Evolutionary conservation across 2,888 invertebrate genomes (phyloP).

Genomic region (Charanyca ferruginea): DNA sequence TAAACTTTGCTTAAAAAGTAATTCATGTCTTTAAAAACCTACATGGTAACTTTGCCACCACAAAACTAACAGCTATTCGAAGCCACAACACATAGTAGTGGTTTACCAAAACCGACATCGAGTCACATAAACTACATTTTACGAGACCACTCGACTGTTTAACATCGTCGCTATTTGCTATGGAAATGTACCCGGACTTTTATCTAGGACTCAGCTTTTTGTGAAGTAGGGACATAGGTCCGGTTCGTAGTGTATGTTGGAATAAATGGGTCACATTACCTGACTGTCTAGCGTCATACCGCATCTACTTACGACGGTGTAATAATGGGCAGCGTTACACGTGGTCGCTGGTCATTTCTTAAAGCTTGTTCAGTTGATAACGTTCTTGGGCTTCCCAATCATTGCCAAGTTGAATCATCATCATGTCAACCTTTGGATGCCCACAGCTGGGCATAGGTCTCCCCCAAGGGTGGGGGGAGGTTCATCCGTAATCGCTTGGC

Average conservation of each 20-base stretch:
- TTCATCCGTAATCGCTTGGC: no score
- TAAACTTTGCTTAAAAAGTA: no score
- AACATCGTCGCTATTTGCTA: constrained; percentile 37
- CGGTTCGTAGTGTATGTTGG: constrained; percentile 3
- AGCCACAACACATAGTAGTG: neutral
- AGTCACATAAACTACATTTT: constrained; percentile 53
- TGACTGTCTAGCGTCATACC: neutral
- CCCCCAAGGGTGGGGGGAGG: no score
- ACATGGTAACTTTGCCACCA: neutral
- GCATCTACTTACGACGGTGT: neutral
- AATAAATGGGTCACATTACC: constrained; percentile 27
- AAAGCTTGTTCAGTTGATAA: no score
- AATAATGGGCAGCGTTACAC: neutral
- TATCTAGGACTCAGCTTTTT: constrained; percentile 51
- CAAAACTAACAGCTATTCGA: neutral
- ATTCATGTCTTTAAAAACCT: no score
- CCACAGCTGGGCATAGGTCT: no score
- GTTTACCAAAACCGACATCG: constrained; percentile 33
- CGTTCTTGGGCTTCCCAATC: no score
- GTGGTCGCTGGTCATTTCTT: no score
- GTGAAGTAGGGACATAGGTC: constrained; percentile 4
- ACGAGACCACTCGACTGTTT: constrained; percentile 43
- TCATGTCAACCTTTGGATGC: no score
- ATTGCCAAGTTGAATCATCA: no score
- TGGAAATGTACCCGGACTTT: constrained; percentile 46